Percentiles rank a stretch among this genome's conserved stretches.
phyloP scores from a whole-genome alignment of 1,140 invertebrate species.

The Chironomus tepperi region DNA sequence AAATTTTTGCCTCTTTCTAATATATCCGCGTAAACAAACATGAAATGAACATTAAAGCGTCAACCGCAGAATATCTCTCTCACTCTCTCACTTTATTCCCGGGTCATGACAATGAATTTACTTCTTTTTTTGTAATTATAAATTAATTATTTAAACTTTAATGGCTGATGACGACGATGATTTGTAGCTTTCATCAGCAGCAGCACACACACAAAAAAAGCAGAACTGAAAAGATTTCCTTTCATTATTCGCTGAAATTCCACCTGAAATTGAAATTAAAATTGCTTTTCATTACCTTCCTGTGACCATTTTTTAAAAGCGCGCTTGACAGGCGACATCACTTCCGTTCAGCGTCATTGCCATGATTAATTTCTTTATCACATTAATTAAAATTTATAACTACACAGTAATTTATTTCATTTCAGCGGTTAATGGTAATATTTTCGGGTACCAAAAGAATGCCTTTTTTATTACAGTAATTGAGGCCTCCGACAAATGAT shows the following conservation, averaged over 20 bases:
- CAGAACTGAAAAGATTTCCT: too few species aligned
- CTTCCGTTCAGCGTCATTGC: conserved; percentile 4
- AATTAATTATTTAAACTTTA: neutral
- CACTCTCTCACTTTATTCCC: too few species aligned
- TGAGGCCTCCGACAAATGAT: neutral
- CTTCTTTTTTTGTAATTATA: neutral
- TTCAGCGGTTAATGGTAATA: neutral
- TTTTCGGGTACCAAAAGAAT: neutral
- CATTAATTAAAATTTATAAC: conserved; percentile 15
- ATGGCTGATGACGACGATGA: conserved; percentile 1
- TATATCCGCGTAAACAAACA: neutral
- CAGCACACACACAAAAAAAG: too few species aligned
- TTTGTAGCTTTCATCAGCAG: neutral
- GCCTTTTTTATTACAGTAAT: neutral
- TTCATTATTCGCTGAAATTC: too few species aligned
- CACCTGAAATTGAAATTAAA: too few species aligned
- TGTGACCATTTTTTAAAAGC: conserved; percentile 2
- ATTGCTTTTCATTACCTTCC: too few species aligned
- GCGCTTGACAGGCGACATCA: neutral
- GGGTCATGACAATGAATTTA: too few species aligned
- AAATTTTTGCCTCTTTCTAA: neutral
- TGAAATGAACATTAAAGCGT: neutral
- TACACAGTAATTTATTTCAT: neutral
- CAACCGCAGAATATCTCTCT: neutral
- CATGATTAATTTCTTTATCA: conserved; percentile 14